Evolutionary conservation across 2,113 vertebrate species (phyloP).

Genomic region (Chaetops frenatus): DNA sequence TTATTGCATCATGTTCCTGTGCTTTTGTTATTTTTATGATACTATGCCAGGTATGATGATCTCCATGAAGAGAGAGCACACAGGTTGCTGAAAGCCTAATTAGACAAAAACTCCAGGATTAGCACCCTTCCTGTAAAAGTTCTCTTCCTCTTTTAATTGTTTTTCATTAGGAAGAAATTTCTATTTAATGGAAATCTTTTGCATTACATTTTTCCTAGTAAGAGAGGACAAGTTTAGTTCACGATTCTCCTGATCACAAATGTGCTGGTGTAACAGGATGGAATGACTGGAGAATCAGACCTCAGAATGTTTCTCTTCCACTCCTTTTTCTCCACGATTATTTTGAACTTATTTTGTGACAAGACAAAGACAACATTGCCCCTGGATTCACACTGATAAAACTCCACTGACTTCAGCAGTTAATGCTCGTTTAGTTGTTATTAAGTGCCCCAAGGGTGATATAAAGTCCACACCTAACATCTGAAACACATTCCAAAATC

Average conservation of each 20-base stretch:
- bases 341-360: background rate
- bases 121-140: background rate
- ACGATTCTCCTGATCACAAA: background rate
- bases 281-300: background rate
- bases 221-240: background rate
- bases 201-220: background rate
- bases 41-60: background rate
- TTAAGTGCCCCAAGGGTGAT: background rate
- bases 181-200: background rate
- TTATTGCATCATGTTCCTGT: background rate
- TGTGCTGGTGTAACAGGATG: background rate
- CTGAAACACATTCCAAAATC: background rate
- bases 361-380: background rate
- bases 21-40: background rate
- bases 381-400: background rate
- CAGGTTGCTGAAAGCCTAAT: background rate
- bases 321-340: background rate
- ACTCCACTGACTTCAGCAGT: background rate
- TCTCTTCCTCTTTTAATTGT: background rate
- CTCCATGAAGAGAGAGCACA: accelerated
- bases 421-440: background rate
- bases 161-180: background rate
- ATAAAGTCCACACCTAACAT: background rate
- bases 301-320: background rate
- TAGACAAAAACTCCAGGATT: background rate